Evolutionary conservation across 2,113 vertebrate species (phyloP).

Genomic region (Progne subis): DNA sequence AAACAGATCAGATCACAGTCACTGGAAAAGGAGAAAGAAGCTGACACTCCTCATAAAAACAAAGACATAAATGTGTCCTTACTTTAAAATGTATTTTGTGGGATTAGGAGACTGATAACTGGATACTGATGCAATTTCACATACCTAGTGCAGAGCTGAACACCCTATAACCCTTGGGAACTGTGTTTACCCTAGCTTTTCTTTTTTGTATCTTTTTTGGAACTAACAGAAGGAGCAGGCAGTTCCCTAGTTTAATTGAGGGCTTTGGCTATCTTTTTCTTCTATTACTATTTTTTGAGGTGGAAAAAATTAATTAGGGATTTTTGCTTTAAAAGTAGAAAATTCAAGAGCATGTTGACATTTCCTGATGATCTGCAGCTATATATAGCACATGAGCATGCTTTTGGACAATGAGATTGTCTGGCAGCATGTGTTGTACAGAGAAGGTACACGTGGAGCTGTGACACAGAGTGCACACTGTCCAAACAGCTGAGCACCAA

Average conservation of each 20-base stretch:
- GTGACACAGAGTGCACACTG: neutral
- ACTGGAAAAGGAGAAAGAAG: neutral
- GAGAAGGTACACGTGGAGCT: neutral
- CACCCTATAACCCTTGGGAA: neutral
- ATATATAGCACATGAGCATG: neutral
- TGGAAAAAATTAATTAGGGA: neutral
- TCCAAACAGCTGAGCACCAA: neutral
- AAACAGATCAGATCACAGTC: neutral
- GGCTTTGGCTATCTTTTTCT: neutral
- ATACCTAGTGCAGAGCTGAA: neutral
- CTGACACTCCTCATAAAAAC: neutral
- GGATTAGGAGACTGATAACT: neutral
- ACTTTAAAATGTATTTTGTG: neutral
- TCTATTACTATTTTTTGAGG: neutral
- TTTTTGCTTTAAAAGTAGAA: neutral
- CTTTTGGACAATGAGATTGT: neutral
- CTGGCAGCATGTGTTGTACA: neutral
- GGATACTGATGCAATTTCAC: neutral
- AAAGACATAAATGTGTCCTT: neutral
- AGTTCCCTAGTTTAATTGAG: neutral
- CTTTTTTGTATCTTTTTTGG: neutral
- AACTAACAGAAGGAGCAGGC: neutral
- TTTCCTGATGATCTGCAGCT: neutral
- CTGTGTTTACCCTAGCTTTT: neutral
- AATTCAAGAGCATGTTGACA: neutral